A percentile compares a stretch with the other conserved stretches of the same genome.
Evolutionary conservation across 2,113 vertebrate genomes (phyloP).

Genomic region (Struthio camelus): DNA sequence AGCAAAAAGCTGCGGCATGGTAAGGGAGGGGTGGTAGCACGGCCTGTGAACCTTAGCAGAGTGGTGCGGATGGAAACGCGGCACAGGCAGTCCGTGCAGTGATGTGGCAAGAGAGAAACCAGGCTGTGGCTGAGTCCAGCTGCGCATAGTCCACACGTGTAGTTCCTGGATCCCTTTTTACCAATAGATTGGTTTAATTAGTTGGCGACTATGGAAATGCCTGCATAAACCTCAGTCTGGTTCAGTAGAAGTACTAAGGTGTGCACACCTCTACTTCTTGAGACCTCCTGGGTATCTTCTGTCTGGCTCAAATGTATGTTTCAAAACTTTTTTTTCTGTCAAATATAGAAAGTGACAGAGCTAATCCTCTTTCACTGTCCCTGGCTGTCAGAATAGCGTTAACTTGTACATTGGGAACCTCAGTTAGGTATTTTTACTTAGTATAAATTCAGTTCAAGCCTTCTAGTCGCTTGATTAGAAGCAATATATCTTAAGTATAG

Average conservation of each 20-base stretch:
- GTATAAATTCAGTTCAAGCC: background rate
- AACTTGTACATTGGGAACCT: background rate
- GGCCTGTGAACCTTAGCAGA: rapidly evolving
- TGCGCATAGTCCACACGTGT: too few relatives aligned
- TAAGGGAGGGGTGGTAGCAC: background rate
- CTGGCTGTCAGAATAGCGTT: background rate
- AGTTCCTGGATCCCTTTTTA: background rate
- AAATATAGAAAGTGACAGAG: background rate
- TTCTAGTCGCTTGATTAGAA: background rate
- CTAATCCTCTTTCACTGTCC: background rate
- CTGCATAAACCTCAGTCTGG: background rate
- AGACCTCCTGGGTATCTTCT: background rate
- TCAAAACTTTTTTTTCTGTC: background rate
- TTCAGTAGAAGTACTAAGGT: background rate
- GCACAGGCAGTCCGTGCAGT: background rate
- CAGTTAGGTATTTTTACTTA: background rate
- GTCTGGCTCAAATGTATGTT: background rate
- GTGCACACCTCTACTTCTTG: background rate
- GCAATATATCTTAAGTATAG: background rate
- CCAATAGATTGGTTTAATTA: background rate
- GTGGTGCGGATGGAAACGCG: rapidly evolving
- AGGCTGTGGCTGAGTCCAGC: background rate
- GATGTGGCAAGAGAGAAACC: background rate
- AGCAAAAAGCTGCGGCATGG: background rate
- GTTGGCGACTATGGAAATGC: background rate